phyloP scores from a whole-genome alignment of 2,113 vertebrate species.

The Paedocypris sp. region DNA sequence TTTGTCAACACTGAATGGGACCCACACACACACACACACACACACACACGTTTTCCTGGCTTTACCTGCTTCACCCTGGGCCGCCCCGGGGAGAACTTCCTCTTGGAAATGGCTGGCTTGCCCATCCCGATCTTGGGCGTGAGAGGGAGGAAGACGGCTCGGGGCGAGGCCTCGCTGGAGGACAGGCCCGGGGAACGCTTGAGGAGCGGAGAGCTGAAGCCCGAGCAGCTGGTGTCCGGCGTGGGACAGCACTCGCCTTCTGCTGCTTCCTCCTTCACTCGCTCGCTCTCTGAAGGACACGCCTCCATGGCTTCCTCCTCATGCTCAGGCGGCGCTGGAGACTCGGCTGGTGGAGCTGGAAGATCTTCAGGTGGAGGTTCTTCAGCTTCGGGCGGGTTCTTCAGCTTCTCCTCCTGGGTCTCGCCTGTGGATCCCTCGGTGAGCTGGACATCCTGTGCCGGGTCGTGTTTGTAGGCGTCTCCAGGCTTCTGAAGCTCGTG shows the following conservation, averaged over 20 bases:
- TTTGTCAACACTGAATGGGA: too few relatives aligned
- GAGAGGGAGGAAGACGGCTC: slow-evolving; percentile 70
- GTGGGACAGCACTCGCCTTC: slow-evolving; percentile 23
- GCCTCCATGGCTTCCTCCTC: slow-evolving; percentile 22
- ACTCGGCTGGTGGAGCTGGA: slow-evolving; percentile 23
- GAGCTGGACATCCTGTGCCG: too few relatives aligned
- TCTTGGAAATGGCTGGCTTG: slow-evolving; percentile 93
- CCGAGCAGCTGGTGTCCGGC: slow-evolving; percentile 48
- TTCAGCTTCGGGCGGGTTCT: background rate
- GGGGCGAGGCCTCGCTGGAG: slow-evolving; percentile 64
- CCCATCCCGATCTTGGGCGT: slow-evolving; percentile 97
- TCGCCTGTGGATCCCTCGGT: too few relatives aligned
- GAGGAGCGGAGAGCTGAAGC: slow-evolving; percentile 47
- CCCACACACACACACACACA: too few relatives aligned
- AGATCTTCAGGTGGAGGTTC: slow-evolving; percentile 19
- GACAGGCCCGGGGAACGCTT: slow-evolving; percentile 49
- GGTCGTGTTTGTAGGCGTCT: too few relatives aligned
- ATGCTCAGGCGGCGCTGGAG: background rate
- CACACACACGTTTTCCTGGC: too few relatives aligned
- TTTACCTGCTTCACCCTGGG: slow-evolving; percentile 84
- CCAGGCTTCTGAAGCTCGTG: too few relatives aligned
- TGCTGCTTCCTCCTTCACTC: slow-evolving; percentile 1
- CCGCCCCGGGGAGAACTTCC: slow-evolving; percentile 92
- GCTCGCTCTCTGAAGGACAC: slow-evolving; percentile 4
- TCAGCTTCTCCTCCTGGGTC: slow-evolving; percentile 1